Evolutionary conservation across 2,113 vertebrate species (phyloP), one percentile per base, ranked within the genome.

Genomic region (Larimichthys polyactis): DNA sequence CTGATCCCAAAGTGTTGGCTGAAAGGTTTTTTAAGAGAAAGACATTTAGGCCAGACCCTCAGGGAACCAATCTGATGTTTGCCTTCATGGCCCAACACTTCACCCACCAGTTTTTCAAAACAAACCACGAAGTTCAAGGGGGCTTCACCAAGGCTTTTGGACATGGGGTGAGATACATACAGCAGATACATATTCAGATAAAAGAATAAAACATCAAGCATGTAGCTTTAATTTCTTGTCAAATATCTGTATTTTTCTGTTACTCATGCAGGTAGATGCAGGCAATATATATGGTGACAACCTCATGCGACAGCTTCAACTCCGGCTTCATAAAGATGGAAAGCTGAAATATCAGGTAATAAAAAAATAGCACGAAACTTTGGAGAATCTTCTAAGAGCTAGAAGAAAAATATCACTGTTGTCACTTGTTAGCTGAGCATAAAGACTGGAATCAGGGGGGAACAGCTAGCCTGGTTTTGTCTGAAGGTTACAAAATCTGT

Each of bases 71-170:
- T 86, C 54, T 99, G 85, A 96, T 99, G 97, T 99, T 99, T 75
- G 96, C 96, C 75, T 99, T 99, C 93, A 99, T 99, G 6, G 98
- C 98, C 63, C 98, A 99, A 88, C 98, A 99, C 79, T 99, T 99
- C 90, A 99, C 97, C 0, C 98, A 99, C 87, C 98, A 99, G 94
- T 99, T 99, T 90, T 98, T 99, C 92, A 99, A 97, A 93, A 99
- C 97, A 0, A 94, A 96, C 0, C 96, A 96, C 71, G 93, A 94
- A 67, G 94, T 96, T 94, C 92, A 96, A 1, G 95, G 90, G 0
- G 97, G 96, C 46, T 99, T 98, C 89, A 99, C 97, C 81, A 97
- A 96, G 86, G 97, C 96, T 0, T 90, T 99, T 46, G 96, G 96
- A 51, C 98, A 99, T 0, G 98, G 98, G 91, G 98, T 99, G 88